These are phyloP conservation scores for Yasuhikotakia modesta DNA, from an alignment of 2,797 vertebrate genomes.

Conservation along the genomic window DNA sequence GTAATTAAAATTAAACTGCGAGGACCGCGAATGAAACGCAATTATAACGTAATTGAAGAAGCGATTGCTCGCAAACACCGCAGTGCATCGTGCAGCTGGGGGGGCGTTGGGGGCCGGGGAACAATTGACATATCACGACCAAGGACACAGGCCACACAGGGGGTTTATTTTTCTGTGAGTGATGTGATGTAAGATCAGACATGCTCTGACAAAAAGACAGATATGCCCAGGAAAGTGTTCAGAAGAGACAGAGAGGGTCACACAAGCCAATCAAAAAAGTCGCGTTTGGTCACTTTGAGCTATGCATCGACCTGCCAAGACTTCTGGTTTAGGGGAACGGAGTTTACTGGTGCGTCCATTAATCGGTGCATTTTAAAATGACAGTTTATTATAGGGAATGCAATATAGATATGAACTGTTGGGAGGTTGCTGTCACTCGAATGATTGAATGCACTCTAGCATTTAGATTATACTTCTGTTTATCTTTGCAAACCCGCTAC, in stretches of 20 bases:
- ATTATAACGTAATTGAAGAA: slow-evolving; percentile 37
- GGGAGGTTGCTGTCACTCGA: neutral
- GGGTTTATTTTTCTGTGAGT: slow-evolving; percentile 34
- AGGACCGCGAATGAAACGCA: slow-evolving; percentile 28
- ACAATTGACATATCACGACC: slow-evolving; percentile 39
- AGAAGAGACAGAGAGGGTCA: slow-evolving; percentile 30
- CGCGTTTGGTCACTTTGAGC: slow-evolving; percentile 15
- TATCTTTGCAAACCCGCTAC: neutral
- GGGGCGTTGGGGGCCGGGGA: slow-evolving; percentile 10
- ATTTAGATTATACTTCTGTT: neutral
- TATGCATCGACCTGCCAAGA: slow-evolving; percentile 12
- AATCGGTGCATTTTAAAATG: slow-evolving; percentile 10
- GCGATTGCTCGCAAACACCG: slow-evolving; percentile 26
- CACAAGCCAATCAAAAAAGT: neutral
- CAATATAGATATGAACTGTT: neutral
- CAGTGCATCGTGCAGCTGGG: slow-evolving; percentile 16
- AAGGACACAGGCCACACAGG: slow-evolving; percentile 14
- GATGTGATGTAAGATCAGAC: slow-evolving; percentile 35
- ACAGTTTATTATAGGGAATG: neutral
- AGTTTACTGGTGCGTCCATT: neutral
- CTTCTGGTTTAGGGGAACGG: neutral
- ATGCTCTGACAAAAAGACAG: slow-evolving; percentile 36
- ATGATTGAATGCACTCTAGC: neutral
- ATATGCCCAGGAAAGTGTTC: slow-evolving; percentile 11
- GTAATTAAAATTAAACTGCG: slow-evolving; percentile 62